phyloP scores from a whole-genome alignment of 1,140 invertebrate species.

The Pogonognathellus flavescens region DNA sequence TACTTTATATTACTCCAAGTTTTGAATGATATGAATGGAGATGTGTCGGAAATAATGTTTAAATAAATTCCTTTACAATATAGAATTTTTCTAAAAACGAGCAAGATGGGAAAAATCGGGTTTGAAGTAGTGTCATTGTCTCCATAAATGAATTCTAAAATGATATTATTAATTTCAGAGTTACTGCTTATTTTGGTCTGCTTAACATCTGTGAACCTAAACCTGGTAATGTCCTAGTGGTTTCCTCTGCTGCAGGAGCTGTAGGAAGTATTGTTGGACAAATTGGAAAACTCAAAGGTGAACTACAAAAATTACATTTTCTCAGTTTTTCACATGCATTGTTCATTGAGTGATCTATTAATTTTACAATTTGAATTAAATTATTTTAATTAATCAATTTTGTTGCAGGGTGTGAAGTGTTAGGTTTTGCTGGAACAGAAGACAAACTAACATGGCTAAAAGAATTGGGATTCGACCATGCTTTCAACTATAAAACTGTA shows the following conservation, averaged over 20 bases:
- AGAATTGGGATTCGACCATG: constrained; percentile 71
- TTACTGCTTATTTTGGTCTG: constrained; percentile 81
- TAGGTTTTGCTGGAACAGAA: constrained; percentile 71
- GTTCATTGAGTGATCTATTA: neutral
- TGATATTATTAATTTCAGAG: constrained; percentile 19
- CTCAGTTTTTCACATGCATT: neutral
- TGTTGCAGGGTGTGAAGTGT: constrained; percentile 70
- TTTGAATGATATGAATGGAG: no score
- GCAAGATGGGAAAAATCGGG: no score
- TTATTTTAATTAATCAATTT: constrained; percentile 45
- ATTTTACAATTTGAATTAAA: no score
- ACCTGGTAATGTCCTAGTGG: constrained; percentile 76
- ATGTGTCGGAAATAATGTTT: no score
- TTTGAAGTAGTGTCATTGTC: no score
- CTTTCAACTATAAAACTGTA: constrained; percentile 72
- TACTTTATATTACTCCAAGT: no score
- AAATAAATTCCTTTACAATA: no score
- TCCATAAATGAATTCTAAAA: no score
- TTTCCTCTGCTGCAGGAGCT: constrained; percentile 77
- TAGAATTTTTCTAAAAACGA: no score
- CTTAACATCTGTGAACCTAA: constrained; percentile 78
- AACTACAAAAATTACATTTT: neutral
- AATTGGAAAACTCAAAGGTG: constrained; percentile 79
- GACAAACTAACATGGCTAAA: constrained; percentile 71
- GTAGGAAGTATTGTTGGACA: constrained; percentile 75